Evolutionary conservation across 35 echinoderm and acorn worm genomes (phyloP).

Genomic region (Apostichopus parvimensis): DNA sequence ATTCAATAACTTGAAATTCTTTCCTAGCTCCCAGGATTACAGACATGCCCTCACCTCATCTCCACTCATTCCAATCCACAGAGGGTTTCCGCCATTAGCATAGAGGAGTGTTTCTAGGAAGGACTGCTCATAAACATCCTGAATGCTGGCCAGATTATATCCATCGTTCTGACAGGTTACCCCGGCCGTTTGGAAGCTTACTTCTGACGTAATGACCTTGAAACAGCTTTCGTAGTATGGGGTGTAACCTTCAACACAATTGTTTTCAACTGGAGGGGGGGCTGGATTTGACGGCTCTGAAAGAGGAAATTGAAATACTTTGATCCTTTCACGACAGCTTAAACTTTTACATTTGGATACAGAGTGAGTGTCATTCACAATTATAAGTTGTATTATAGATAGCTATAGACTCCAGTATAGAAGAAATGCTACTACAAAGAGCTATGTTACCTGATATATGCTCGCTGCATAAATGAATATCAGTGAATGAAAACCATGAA

Average conservation of each 20-base stretch:
- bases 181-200: constrained; percentile 60
- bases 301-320: background rate
- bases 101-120: constrained; percentile 74
- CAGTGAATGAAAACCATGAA: too few species aligned
- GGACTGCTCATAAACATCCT: constrained; percentile 78
- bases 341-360: too few species aligned
- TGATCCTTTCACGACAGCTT: too few species aligned
- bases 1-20: too few species aligned
- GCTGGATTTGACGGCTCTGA: constrained; percentile 29
- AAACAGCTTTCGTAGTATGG: constrained; percentile 73
- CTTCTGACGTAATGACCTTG: constrained; percentile 27
- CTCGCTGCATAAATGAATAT: too few species aligned
- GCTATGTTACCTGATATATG: too few species aligned
- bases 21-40: too few species aligned
- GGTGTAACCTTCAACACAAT: constrained; percentile 65
- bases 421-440: too few species aligned
- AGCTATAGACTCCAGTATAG: too few species aligned
- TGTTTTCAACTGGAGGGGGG: constrained; percentile 11
- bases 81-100: constrained; percentile 50
- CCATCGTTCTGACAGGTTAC: constrained; percentile 53
- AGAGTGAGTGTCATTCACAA: too few species aligned
- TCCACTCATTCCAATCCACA: constrained; percentile 72
- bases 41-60: constrained; percentile 15
- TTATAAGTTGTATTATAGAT: too few species aligned
- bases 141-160: constrained; percentile 67